Percentiles rank a stretch among this genome's conserved stretches.
Conservation (phyloP, 2,113 vertebrate genomes). For the Callipepla californica region DNA sequence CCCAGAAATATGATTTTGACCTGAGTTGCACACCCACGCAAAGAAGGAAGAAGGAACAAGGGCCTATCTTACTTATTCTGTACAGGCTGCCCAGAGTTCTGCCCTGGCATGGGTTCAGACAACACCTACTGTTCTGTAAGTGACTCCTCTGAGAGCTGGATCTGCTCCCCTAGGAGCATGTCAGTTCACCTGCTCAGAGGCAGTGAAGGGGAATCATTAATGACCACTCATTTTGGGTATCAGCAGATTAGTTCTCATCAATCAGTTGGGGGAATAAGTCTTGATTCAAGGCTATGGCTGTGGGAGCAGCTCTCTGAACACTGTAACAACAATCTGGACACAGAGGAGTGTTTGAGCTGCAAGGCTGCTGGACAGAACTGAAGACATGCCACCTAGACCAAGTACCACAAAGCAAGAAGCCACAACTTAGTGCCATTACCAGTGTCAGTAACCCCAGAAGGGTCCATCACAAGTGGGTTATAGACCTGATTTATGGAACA, state of each 20-base stretch:
- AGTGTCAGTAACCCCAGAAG: not conserved
- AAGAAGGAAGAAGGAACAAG: not conserved
- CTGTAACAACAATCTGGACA: not conserved
- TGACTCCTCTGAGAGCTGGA: not conserved
- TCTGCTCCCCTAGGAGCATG: not conserved
- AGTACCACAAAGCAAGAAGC: not conserved
- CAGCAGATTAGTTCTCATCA: not conserved
- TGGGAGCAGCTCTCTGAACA: not conserved
- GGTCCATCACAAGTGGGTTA: not conserved
- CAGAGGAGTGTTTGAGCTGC: not conserved
- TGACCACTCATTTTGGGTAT: not conserved
- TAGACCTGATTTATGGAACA: not conserved
- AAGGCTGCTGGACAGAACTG: rapidly evolving
- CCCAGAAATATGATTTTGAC: not conserved
- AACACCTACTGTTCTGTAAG: not conserved
- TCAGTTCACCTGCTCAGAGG: not conserved
- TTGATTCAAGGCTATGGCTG: not conserved
- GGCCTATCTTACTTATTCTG: not conserved
- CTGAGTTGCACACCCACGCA: not conserved
- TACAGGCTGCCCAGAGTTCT: not conserved
- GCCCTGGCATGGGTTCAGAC: not conserved
- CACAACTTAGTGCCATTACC: not conserved
- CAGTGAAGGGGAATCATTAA: not conserved
- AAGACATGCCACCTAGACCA: not conserved
- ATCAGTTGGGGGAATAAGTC: not conserved